These are phyloP conservation scores for Formica selysi DNA, from an alignment of 1,140 invertebrate genomes.

Conservation along the genomic window DNA sequence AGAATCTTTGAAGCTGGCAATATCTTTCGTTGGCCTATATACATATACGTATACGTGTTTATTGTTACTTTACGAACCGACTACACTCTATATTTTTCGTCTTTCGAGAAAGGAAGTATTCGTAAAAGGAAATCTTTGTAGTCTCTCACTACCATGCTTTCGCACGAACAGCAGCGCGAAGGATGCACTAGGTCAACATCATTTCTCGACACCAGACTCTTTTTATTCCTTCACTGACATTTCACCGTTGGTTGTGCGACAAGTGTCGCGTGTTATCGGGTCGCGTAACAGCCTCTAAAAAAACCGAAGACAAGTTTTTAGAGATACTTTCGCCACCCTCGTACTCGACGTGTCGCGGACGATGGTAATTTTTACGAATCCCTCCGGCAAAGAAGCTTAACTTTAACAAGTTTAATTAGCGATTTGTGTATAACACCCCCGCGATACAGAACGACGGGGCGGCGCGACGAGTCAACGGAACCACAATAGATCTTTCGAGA, in stretches of 20 bases:
- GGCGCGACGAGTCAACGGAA: background rate
- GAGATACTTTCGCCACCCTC: background rate
- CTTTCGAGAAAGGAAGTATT: background rate
- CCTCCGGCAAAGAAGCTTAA: background rate
- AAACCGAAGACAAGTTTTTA: slow-evolving; percentile 39
- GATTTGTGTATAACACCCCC: background rate
- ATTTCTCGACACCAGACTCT: background rate
- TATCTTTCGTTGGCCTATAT: background rate
- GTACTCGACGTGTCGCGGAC: background rate
- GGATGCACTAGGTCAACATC: background rate
- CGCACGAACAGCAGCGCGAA: background rate
- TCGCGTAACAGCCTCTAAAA: slow-evolving; percentile 23
- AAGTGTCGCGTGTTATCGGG: background rate
- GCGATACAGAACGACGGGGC: background rate
- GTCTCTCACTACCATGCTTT: background rate
- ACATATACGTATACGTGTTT: background rate
- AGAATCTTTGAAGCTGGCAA: background rate
- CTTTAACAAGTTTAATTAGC: slow-evolving; percentile 39
- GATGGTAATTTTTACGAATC: slow-evolving; percentile 49
- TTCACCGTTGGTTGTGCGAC: background rate
- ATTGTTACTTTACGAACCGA: background rate
- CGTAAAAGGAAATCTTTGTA: slow-evolving; percentile 5
- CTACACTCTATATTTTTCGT: background rate
- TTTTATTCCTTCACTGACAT: slow-evolving; percentile 35
- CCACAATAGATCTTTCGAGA: slow-evolving; percentile 22